These are phyloP conservation scores for Coregonus clupeaformis DNA, from an alignment of 2,113 vertebrate genomes.

Conservation along the genomic window DNA sequence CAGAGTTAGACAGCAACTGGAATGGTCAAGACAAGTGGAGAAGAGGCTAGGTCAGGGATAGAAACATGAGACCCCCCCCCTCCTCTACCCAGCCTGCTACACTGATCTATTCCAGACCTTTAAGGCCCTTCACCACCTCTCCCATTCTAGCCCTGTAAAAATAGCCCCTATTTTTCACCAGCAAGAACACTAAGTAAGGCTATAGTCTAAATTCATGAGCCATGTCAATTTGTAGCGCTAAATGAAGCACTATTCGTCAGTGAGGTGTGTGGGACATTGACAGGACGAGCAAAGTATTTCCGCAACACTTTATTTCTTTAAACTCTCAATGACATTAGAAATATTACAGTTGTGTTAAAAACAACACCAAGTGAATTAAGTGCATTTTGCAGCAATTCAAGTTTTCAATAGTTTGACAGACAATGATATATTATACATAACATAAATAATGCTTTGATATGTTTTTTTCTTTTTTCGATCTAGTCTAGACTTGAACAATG, in stretches of 20 bases:
- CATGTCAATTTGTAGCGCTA: slow-evolving; percentile 9
- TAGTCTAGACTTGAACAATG: slow-evolving; percentile 19
- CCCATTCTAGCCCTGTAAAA: slow-evolving; percentile 48
- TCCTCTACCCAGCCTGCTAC: background rate
- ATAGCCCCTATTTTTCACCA: slow-evolving; percentile 34
- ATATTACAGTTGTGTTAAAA: slow-evolving; percentile 31
- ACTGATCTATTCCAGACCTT: slow-evolving; percentile 43
- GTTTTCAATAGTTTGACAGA: slow-evolving; percentile 44
- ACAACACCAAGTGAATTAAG: slow-evolving; percentile 20
- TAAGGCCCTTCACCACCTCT: slow-evolving; percentile 26
- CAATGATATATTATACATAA: slow-evolving; percentile 29
- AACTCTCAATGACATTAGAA: slow-evolving; percentile 39
- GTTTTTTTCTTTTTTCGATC: slow-evolving; percentile 2
- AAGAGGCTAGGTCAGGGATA: slow-evolving; percentile 25
- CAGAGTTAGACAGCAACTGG: slow-evolving; percentile 43
- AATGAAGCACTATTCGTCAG: background rate
- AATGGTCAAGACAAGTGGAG: slow-evolving; percentile 19
- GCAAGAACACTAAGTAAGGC: slow-evolving; percentile 44
- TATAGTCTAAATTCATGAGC: slow-evolving; percentile 25
- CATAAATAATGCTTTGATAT: slow-evolving; percentile 20
- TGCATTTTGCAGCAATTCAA: slow-evolving; percentile 50
- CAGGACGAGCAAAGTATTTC: background rate
- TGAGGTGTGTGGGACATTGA: background rate
- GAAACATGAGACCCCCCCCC: slow-evolving; percentile 37
- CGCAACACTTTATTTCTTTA: slow-evolving; percentile 55